These are phyloP conservation scores for Aspidiotus destructor DNA, from an alignment of 2,888 invertebrate species.

Conservation along the genomic window DNA sequence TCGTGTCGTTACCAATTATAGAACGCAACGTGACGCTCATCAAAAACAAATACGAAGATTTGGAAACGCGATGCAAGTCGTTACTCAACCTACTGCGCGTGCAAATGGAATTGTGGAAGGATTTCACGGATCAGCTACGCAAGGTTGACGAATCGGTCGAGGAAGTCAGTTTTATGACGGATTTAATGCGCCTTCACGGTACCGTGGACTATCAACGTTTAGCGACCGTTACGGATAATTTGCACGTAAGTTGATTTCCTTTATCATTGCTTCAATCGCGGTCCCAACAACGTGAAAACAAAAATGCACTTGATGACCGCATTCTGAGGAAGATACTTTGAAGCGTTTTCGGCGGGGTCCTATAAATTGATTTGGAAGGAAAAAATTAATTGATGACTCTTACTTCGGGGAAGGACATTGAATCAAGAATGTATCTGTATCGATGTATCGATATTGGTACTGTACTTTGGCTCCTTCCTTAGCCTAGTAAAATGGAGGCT, in stretches of 20 bases:
- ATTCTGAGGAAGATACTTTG: too few species aligned
- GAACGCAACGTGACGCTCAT: constrained; percentile 65
- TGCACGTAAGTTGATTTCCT: constrained; percentile 55
- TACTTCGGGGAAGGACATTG: too few species aligned
- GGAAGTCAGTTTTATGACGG: constrained; percentile 81
- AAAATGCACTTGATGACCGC: too few species aligned
- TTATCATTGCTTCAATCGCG: too few species aligned
- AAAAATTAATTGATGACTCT: too few species aligned
- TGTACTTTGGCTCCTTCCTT: too few species aligned
- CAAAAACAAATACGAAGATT: constrained; percentile 61
- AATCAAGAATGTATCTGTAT: too few species aligned
- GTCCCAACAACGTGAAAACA: too few species aligned
- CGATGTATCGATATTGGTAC: too few species aligned
- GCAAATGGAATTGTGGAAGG: constrained; percentile 60
- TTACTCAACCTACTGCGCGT: constrained; percentile 56
- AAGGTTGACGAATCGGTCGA: constrained; percentile 70
- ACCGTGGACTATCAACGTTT: constrained; percentile 74
- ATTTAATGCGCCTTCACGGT: constrained; percentile 70
- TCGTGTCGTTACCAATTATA: constrained; percentile 62
- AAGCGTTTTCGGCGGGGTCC: too few species aligned
- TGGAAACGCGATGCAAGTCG: constrained; percentile 62
- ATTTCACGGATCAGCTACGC: constrained; percentile 68
- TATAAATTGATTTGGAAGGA: too few species aligned
- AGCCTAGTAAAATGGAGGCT: too few species aligned
- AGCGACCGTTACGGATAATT: constrained; percentile 69